These are phyloP conservation scores for Zaprionus capensis DNA, from an alignment of 1,140 invertebrate species.

Conservation along the genomic window DNA sequence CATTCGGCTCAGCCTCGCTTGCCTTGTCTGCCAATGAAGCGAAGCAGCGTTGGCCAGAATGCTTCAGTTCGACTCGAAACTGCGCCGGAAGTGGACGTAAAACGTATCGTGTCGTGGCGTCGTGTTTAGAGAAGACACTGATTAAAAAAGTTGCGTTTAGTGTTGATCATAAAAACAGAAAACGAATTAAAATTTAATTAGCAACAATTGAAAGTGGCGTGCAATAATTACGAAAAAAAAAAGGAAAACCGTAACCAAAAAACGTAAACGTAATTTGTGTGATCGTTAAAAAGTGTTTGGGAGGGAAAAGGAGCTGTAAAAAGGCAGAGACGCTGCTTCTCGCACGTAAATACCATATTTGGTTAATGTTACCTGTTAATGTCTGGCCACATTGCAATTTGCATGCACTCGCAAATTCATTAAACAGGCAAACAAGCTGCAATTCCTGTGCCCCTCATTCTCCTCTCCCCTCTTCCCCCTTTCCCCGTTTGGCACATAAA, in stretches of 20 bases:
- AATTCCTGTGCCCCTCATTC: slow-evolving; percentile 23
- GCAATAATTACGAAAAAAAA: neutral
- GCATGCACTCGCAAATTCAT: slow-evolving; percentile 64
- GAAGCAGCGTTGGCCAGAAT: slow-evolving; percentile 47
- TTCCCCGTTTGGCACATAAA: slow-evolving; percentile 58
- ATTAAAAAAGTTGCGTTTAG: slow-evolving; percentile 24
- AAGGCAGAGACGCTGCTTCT: neutral
- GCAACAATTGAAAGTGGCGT: slow-evolving; percentile 41
- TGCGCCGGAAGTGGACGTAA: slow-evolving; percentile 78
- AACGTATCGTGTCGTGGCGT: slow-evolving; percentile 33
- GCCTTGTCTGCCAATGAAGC: slow-evolving; percentile 68
- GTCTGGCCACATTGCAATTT: slow-evolving; percentile 49
- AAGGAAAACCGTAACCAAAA: neutral
- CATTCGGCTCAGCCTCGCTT: slow-evolving; percentile 12
- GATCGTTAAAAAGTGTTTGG: slow-evolving; percentile 39
- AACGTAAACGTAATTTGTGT: slow-evolving; percentile 3
- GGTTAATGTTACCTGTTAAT: slow-evolving; percentile 36
- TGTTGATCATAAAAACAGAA: slow-evolving; percentile 29
- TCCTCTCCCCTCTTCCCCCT: slow-evolving; percentile 18
- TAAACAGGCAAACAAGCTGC: slow-evolving; percentile 42
- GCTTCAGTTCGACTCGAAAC: slow-evolving; percentile 75
- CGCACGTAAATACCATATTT: slow-evolving; percentile 28
- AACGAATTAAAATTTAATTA: slow-evolving; percentile 18
- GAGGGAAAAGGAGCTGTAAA: slow-evolving; percentile 31
- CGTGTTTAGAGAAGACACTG: slow-evolving; percentile 29